Base-by-base conservation (phyloP, 1,140 invertebrate genomes). In the Pinna nobilis region DNA sequence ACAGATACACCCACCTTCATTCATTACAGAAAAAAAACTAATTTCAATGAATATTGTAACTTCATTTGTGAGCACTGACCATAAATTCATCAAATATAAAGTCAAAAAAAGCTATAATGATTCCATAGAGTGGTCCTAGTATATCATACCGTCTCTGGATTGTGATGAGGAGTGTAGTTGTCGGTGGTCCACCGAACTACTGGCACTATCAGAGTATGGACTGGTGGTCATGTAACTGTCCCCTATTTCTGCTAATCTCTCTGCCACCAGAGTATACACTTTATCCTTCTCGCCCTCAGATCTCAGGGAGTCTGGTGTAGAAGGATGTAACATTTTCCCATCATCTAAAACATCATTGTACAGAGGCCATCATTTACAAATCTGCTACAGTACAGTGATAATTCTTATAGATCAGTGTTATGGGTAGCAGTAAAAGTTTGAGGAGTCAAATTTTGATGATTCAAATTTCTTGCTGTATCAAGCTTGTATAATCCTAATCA, bases 231-330 rank as follows among this genome's bases (percentile, higher is more conserved):
- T 70, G 23, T 73, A 82, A 2, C 39, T 41, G 55, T 82, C 80
- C 0, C 71, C 80, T 55, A 84, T 82, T 6, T 76, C 74, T 4
- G 76, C 76, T 32, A 84, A 72, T 30, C 68, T 76, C 33, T 74
- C 44, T 11, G 82, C 82, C 44, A 84, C 76, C 37, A 61, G 69
- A 9, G 64, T 55, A 37, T 80, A 80, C 51, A 78, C 23, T 15
- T 69, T 50, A n/a, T 84, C 80, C 49, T 79, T 81, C 25, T 77
- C 69, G 18, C 70, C 70, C 13, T 70, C 41, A 32, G 76, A n/a
- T n/a, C n/a, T n/a, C n/a, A n/a, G n/a, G n/a, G n/a, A n/a, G n/a
- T n/a, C n/a, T n/a, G n/a, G n/a, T n/a, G n/a, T n/a, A n/a, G n/a
- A n/a, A n/a, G n/a, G n/a, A n/a, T n/a, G n/a, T n/a, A n/a, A n/a